Evolutionary conservation across 2,888 invertebrate genomes (phyloP).

Genomic region (Nephrotoma flavescens): DNA sequence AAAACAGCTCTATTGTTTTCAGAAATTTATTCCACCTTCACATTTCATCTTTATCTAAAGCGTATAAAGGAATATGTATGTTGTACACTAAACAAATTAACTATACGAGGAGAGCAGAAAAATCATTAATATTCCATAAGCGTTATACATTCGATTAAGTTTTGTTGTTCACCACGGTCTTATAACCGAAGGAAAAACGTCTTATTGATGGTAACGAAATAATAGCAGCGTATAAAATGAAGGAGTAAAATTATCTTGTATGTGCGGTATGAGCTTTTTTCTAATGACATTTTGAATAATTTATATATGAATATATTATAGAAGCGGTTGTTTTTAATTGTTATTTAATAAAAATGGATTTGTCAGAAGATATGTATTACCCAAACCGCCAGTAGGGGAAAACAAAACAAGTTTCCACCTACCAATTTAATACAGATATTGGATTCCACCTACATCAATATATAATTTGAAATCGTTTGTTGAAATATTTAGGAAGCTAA

Average conservation of each 20-base stretch:
- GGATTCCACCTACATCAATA: no score
- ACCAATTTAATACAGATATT: no score
- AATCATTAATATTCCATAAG: not conserved
- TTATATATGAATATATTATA: not conserved
- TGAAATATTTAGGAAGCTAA: no score
- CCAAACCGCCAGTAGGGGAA: no score
- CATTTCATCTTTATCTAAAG: not conserved
- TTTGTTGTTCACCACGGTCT: not conserved
- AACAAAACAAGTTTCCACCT: no score
- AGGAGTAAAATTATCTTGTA: not conserved
- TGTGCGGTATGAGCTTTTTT: not conserved
- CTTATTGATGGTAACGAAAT: not conserved
- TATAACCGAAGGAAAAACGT: not conserved
- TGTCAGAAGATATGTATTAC: no score
- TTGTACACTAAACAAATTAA: not conserved
- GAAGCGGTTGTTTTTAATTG: not conserved
- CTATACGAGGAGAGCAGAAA: not conserved
- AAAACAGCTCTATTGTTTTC: not conserved
- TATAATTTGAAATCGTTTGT: no score
- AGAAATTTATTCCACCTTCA: not conserved
- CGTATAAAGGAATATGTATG: not conserved
- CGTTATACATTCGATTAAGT: not conserved
- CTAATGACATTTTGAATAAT: not conserved
- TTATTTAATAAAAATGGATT: no score
- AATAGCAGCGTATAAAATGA: not conserved